Base-by-base conservation (phyloP, 2,797 vertebrate genomes). In the Dendrocincla tyrannina region DNA sequence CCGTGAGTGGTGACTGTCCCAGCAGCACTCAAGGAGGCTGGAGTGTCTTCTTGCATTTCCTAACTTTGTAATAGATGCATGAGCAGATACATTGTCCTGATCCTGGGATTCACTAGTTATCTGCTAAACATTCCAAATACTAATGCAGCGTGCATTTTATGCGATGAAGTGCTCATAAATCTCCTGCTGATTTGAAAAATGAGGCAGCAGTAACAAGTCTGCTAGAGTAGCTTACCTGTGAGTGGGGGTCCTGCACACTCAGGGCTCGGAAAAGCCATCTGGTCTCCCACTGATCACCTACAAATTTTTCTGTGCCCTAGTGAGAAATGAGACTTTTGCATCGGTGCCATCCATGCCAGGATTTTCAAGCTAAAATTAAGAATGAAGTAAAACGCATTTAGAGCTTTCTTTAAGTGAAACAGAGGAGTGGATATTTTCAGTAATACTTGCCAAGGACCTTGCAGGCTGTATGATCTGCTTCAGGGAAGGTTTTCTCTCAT, bases 401-500 rank as follows among this genome's bases (percentile, higher is more conserved):
- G 35, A 76, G 55, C 28, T 23, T 60, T 66, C 28, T 44, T 63
- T 88, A 84, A 63, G 30, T 50, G 73, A 73, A 68, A 79, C 5
- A 75, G 28, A 35, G 15, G 22, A 60, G n/a, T 63, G 53, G 22
- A 24, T 84, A 35, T 78, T 85, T 80, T 55, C 67, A 68, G 32
- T 53, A 67, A 75, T 81, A 81, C 33, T 18, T 78, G n/a, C 37
- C 39, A 73, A 75, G 28, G 53, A 75, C 66, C 28, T 66, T 94
- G 37, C 53, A 83, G 42, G 13, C n/a, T 52, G 9, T 55, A n/a
- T 0, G 17, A 24, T 80, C 28, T 93, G 68, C 85, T 87, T 17
- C 32, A 37, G 49, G 35, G 37, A 80, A 47, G 32, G 25, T 68
- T 96, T 95, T 89, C n/a, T 94, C 44, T 77, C 64, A 35, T 76